A percentile compares a stretch with the other conserved stretches of the same genome.
These are phyloP conservation scores for Enteromius fasciolatus DNA, from an alignment of 2,797 vertebrate species.

Conservation along the genomic window DNA sequence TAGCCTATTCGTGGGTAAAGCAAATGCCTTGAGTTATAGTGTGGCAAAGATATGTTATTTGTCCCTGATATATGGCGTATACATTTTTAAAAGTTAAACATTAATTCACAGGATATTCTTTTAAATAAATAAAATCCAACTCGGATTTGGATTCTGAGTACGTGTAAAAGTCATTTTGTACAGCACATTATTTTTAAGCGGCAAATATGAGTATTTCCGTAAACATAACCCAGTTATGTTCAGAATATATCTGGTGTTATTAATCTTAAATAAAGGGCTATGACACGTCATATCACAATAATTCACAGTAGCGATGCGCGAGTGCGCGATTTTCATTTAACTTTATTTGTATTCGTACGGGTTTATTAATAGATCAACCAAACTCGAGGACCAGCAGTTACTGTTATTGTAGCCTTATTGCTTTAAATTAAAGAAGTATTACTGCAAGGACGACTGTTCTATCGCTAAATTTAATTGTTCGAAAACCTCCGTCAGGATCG, in stretches of 20 bases:
- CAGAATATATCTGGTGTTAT: not conserved
- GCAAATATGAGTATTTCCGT: not conserved
- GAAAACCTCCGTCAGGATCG: not conserved
- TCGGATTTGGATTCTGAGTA: not conserved
- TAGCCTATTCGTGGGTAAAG: not conserved
- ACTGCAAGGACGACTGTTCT: not conserved
- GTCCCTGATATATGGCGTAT: not conserved
- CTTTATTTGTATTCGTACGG: not conserved
- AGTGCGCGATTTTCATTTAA: not conserved
- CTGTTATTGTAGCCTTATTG: not conserved
- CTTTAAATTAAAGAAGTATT: not conserved
- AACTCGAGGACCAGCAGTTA: not conserved
- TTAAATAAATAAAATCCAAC: not conserved
- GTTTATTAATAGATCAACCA: not conserved
- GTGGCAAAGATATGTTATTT: not conserved
- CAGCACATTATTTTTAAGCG: not conserved
- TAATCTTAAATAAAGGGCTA: not conserved
- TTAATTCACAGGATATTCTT: not conserved
- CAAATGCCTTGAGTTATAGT: not conserved
- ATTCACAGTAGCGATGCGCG: not conserved
- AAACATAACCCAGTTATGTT: not conserved
- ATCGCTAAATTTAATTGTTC: slow-evolving; percentile 18
- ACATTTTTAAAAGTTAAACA: not conserved
- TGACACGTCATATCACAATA: not conserved
- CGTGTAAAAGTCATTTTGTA: not conserved